Conservation (phyloP, 2,888 invertebrate species). For the Nasonia oneida region DNA sequence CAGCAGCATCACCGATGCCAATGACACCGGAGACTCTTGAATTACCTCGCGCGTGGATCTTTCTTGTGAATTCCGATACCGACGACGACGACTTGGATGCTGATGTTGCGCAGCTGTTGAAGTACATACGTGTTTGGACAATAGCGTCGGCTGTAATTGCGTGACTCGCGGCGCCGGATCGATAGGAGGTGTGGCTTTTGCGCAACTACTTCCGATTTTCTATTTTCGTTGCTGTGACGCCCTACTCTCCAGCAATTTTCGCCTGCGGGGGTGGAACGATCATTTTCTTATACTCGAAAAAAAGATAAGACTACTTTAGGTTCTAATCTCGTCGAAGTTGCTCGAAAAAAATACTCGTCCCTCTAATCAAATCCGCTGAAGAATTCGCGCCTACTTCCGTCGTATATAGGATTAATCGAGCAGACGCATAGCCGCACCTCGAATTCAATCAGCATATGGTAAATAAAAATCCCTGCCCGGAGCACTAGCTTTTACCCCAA, state of each 20-base stretch:
- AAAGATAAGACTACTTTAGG: background rate
- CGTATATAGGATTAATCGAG: background rate
- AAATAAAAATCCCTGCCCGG: background rate
- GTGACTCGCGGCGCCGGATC: background rate
- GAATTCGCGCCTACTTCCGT: background rate
- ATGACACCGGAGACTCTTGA: conserved; percentile 12
- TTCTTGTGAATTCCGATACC: conserved; percentile 17
- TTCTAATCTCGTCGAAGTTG: background rate
- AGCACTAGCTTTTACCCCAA: background rate
- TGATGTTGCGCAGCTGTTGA: background rate
- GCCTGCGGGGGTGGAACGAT: background rate
- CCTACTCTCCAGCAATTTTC: background rate
- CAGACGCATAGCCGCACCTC: background rate
- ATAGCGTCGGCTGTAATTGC: background rate
- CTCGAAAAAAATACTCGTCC: background rate
- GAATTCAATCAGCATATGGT: background rate
- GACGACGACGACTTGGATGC: background rate
- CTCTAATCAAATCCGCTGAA: background rate
- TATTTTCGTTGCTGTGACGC: background rate
- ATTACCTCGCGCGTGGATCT: conserved; percentile 4
- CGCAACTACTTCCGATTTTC: background rate
- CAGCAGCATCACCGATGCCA: background rate
- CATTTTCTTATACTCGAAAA: background rate
- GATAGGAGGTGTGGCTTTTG: background rate
- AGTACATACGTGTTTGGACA: background rate